A percentile compares a stretch with the other conserved stretches of the same genome.
These are phyloP conservation scores for Tor tambroides DNA, from an alignment of 2,113 vertebrate species.

Conservation along the genomic window DNA sequence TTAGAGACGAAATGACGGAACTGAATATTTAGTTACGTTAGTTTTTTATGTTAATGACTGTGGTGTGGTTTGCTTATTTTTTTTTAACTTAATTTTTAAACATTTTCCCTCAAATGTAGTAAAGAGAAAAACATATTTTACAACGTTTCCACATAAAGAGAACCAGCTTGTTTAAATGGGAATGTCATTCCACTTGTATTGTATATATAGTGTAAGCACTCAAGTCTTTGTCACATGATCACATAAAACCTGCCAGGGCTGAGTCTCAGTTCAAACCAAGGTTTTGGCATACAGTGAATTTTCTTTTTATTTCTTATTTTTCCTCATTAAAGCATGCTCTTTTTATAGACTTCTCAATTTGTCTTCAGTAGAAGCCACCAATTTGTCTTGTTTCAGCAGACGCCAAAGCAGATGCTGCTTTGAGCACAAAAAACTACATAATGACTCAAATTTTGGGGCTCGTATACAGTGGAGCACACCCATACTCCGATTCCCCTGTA, in stretches of 20 bases:
- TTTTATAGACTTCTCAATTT: slow-evolving; percentile 17
- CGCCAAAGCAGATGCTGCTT: slow-evolving; percentile 15
- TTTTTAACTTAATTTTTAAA: neutral
- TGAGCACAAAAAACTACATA: slow-evolving; percentile 22
- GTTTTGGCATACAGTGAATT: slow-evolving; percentile 2
- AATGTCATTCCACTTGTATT: neutral
- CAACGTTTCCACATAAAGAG: neutral
- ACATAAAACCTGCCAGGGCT: neutral
- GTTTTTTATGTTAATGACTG: neutral
- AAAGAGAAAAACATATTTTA: slow-evolving; percentile 12
- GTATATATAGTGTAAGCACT: neutral
- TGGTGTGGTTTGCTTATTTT: neutral
- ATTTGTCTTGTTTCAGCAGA: slow-evolving; percentile 34
- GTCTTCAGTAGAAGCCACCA: slow-evolving; percentile 12
- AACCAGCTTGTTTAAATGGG: neutral
- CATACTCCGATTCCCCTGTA: neutral
- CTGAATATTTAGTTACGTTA: neutral
- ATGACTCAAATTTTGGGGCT: slow-evolving; percentile 7
- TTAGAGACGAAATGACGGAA: neutral
- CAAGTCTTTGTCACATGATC: neutral
- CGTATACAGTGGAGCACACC: neutral
- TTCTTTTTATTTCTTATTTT: neutral
- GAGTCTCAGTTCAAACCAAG: neutral
- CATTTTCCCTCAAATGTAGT: neutral
- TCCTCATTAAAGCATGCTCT: slow-evolving; percentile 8